A percentile compares a stretch with the other conserved stretches of the same genome.
Conservation (phyloP, 2,888 invertebrate species). For the Stenolophus ochropezus region DNA sequence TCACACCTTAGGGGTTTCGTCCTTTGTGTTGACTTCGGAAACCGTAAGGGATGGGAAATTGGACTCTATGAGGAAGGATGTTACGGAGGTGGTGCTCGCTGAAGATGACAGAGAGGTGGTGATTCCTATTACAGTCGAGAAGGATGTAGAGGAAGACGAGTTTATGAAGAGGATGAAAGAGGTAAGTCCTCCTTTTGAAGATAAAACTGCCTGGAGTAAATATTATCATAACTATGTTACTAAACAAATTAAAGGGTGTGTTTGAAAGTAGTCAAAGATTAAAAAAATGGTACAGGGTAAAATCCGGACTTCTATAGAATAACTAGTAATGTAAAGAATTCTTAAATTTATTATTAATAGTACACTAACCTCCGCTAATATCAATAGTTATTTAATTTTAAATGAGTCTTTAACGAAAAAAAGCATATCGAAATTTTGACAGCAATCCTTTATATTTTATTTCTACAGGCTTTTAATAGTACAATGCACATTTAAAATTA, state of each 20-base stretch:
- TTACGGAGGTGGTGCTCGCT: conserved; percentile 42
- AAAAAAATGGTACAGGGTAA: too few relatives aligned
- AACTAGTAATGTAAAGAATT: too few relatives aligned
- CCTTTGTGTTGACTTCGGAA: conserved; percentile 75
- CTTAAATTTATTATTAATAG: neutral
- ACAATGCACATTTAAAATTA: too few relatives aligned
- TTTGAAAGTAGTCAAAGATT: conserved; percentile 67
- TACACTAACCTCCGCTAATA: too few relatives aligned
- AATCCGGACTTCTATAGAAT: too few relatives aligned
- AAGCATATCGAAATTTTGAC: too few relatives aligned
- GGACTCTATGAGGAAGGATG: conserved; percentile 64
- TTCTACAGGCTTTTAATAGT: too few relatives aligned
- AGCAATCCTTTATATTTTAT: too few relatives aligned
- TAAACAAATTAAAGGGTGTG: conserved; percentile 77
- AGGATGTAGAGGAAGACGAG: conserved; percentile 68
- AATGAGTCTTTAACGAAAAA: too few relatives aligned
- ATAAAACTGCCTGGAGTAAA: conserved; percentile 73
- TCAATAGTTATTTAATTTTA: too few relatives aligned
- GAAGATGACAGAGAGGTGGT: conserved; percentile 48
- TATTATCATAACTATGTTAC: conserved; percentile 75
- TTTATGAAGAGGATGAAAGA: conserved; percentile 72
- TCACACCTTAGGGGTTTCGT: conserved; percentile 74
- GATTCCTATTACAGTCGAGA: conserved; percentile 60
- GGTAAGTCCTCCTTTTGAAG: conserved; percentile 72
- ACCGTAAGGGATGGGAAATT: conserved; percentile 70